Evolutionary conservation across 1,140 invertebrate genomes (phyloP).

Genomic region (Zophobas morio): DNA sequence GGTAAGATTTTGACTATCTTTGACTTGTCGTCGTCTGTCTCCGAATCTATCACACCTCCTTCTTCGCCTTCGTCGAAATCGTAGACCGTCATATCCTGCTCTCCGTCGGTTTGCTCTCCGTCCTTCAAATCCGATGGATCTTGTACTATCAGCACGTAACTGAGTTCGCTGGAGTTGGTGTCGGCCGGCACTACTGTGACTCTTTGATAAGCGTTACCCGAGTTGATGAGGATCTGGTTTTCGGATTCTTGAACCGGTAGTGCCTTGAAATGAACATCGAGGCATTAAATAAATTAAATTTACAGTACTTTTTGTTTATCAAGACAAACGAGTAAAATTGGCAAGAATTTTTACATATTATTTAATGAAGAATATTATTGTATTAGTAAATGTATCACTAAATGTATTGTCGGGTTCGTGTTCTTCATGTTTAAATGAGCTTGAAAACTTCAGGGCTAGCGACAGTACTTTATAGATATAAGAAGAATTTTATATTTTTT

Average conservation of each 20-base stretch:
- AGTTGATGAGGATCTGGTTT: conserved; percentile 72
- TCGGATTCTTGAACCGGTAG: conserved; percentile 64
- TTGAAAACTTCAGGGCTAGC: too few relatives aligned
- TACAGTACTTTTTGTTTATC: too few relatives aligned
- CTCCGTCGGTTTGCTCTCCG: conserved; percentile 74
- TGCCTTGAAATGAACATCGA: conserved; percentile 15
- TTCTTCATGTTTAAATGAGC: too few relatives aligned
- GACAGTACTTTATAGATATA: too few relatives aligned
- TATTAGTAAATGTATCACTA: too few relatives aligned
- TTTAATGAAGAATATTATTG: too few relatives aligned
- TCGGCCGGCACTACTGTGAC: conserved; percentile 91
- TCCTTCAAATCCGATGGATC: conserved; percentile 76
- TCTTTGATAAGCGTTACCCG: conserved; percentile 82
- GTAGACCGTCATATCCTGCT: conserved; percentile 77
- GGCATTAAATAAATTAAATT: neutral
- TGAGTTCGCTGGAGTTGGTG: conserved; percentile 85
- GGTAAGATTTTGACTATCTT: conserved; percentile 79
- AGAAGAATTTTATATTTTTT: too few relatives aligned
- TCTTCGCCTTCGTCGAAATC: conserved; percentile 78
- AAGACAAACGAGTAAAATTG: too few relatives aligned
- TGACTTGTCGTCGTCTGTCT: conserved; percentile 80
- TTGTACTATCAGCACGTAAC: conserved; percentile 92
- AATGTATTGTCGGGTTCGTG: too few relatives aligned
- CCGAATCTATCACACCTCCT: conserved; percentile 73
- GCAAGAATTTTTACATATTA: too few relatives aligned